Evolutionary conservation across 53 echinoderm and acorn worm species (phyloP).

Genomic region (Arbacia lixula): DNA sequence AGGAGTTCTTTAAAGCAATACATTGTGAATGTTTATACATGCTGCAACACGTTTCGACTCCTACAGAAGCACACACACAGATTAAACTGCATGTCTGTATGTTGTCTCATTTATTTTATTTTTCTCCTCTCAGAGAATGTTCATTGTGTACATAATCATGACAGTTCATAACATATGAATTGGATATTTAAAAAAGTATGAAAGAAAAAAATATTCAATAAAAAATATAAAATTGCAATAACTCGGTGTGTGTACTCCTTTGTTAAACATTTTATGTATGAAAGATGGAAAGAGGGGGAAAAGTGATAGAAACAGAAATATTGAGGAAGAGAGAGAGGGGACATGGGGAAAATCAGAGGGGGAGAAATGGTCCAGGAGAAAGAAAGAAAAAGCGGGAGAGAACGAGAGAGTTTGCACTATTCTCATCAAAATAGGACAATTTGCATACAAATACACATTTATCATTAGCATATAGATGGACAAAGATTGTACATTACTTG

Average conservation of each 20-base stretch:
- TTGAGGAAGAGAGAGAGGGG: not conserved
- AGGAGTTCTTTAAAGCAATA: too few species aligned
- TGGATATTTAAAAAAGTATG: constrained; percentile 31
- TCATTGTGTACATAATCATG: constrained; percentile 22
- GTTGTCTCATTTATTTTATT: not conserved
- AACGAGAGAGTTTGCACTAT: not conserved
- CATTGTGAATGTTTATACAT: constrained; percentile 23
- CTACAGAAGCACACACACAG: not conserved
- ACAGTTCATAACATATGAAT: not conserved
- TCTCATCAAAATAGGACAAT: too few species aligned
- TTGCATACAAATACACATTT: too few species aligned
- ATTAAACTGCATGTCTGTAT: too few species aligned
- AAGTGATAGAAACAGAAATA: not conserved
- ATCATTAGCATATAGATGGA: too few species aligned
- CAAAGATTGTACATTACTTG: too few species aligned
- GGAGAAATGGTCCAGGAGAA: not conserved
- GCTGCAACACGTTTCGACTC: constrained; percentile 19
- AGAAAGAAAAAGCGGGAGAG: not conserved
- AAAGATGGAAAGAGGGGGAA: not conserved
- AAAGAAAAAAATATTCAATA: constrained; percentile 31
- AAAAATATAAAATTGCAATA: constrained; percentile 30
- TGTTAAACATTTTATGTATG: not conserved
- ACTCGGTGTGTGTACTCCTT: too few species aligned
- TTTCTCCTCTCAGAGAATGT: constrained; percentile 24
- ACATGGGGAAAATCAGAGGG: not conserved